Percentiles rank a stretch among this genome's conserved stretches.
Evolutionary conservation across 2,888 invertebrate species (phyloP).

Genomic region (Cryptocephalus primarius): DNA sequence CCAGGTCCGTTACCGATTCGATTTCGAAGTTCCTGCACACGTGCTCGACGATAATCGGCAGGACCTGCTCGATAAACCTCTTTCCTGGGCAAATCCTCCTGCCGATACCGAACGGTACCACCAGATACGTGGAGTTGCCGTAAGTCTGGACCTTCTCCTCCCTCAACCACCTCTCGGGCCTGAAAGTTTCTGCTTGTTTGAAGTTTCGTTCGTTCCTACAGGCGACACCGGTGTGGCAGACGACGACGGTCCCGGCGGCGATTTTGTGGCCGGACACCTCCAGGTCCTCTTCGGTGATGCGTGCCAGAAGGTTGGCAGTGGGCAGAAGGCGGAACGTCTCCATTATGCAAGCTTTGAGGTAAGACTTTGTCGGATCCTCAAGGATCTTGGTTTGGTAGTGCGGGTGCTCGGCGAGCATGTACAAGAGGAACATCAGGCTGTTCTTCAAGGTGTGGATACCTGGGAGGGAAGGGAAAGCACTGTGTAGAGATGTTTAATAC

Average conservation of each 20-base stretch:
- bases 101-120: conserved; percentile 72
- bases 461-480: conserved; percentile 4
- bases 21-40: conserved; percentile 55
- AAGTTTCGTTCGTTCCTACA: conserved; percentile 68
- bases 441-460: conserved; percentile 83
- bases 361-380: conserved; percentile 40
- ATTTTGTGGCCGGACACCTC: conserved; percentile 58
- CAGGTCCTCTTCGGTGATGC: conserved; percentile 63
- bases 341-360: conserved; percentile 64
- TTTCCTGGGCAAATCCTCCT: conserved; percentile 77
- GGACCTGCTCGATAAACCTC: conserved; percentile 68
- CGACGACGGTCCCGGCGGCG: conserved; percentile 63
- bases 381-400: conserved; percentile 57
- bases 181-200: conserved; percentile 53
- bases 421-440: conserved; percentile 66
- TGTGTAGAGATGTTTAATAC: too few relatives aligned
- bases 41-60: conserved; percentile 64
- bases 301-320: conserved; percentile 68
- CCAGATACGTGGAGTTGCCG: conserved; percentile 48
- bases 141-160: conserved; percentile 30
- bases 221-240: conserved; percentile 76
- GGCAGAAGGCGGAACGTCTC: conserved; percentile 68
- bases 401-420: conserved; percentile 58
- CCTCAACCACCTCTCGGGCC: conserved; percentile 69
- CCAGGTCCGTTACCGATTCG: conserved; percentile 51